A percentile compares a stretch with the other conserved stretches of the same genome.
Evolutionary conservation across 2,888 invertebrate genomes (phyloP).

Genomic region (Pseudanteris insignis): DNA sequence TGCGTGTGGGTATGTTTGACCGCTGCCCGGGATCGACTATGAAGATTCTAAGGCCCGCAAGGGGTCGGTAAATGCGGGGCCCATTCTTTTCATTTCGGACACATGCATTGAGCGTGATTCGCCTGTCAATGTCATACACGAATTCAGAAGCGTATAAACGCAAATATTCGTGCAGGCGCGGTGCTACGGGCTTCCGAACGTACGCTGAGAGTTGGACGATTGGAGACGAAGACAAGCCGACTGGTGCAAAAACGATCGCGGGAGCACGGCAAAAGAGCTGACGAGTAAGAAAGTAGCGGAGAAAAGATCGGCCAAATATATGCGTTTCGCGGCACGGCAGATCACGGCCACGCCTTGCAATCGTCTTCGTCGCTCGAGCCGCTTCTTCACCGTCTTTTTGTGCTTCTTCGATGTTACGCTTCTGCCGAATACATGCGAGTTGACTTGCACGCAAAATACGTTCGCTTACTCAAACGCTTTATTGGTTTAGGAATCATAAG

Average conservation of each 20-base stretch:
- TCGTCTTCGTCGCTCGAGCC: constrained; percentile 40
- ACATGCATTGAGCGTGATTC: constrained; percentile 53
- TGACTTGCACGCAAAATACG: constrained; percentile 26
- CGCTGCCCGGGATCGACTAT: constrained; percentile 17
- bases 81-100: constrained; percentile 29
- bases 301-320: constrained; percentile 53
- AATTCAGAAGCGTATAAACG: constrained; percentile 33
- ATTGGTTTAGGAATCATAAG: too few relatives aligned
- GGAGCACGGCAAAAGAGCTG: constrained; percentile 19
- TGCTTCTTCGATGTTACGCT: constrained; percentile 43
- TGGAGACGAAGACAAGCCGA: constrained; percentile 49
- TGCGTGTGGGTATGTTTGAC: constrained; percentile 16
- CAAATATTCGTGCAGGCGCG: constrained; percentile 18
- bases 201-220: constrained; percentile 34
- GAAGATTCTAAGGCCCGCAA: constrained; percentile 33
- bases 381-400: constrained; percentile 42
- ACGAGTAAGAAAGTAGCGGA: constrained; percentile 30
- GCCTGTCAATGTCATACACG: constrained; percentile 50
- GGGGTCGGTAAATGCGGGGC: constrained; percentile 49
- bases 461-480: too few relatives aligned
- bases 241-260: constrained; percentile 5
- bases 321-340: constrained; percentile 52
- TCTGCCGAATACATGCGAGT: too few relatives aligned
- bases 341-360: constrained; percentile 56
- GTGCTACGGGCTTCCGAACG: constrained; percentile 9